These are phyloP conservation scores for Polyodon spathula DNA, from an alignment of 2,113 vertebrate species.

Conservation along the genomic window DNA sequence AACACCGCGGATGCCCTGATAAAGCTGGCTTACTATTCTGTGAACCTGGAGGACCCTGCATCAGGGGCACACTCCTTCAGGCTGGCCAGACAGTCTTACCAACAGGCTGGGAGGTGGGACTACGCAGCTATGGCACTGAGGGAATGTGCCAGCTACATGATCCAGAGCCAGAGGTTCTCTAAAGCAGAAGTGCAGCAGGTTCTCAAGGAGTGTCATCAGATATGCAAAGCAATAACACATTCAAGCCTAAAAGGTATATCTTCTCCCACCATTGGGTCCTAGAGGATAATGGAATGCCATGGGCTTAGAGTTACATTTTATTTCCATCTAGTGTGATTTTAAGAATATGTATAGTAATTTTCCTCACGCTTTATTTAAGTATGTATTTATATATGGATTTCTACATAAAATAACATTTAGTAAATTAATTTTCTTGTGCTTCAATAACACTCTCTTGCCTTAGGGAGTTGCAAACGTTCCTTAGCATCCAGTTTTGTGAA, in stretches of 20 bases:
- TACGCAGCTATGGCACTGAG: slow-evolving; percentile 19
- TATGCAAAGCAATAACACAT: background rate
- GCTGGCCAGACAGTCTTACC: slow-evolving; percentile 11
- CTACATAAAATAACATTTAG: no score
- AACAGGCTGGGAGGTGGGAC: slow-evolving; percentile 16
- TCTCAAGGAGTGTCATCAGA: slow-evolving; percentile 3
- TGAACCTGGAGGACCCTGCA: background rate
- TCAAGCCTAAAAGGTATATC: slow-evolving; percentile 7
- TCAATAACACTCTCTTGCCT: no score
- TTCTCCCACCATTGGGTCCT: background rate
- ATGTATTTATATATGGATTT: no score
- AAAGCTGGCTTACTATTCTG: background rate
- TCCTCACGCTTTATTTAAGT: no score
- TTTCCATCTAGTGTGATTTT: no score
- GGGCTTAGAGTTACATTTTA: no score
- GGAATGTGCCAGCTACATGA: slow-evolving; percentile 6
- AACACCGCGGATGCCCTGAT: slow-evolving; percentile 4
- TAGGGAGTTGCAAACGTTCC: no score
- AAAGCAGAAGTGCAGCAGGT: background rate
- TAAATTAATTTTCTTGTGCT: no score
- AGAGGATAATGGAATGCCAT: no score
- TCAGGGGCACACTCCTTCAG: slow-evolving; percentile 15
- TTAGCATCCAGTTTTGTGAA: no score
- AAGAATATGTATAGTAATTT: no score
- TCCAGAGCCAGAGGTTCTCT: slow-evolving; percentile 8